Conservation (phyloP, 2,888 invertebrate genomes). For the Ashinkailepas kermadecensis region DNA sequence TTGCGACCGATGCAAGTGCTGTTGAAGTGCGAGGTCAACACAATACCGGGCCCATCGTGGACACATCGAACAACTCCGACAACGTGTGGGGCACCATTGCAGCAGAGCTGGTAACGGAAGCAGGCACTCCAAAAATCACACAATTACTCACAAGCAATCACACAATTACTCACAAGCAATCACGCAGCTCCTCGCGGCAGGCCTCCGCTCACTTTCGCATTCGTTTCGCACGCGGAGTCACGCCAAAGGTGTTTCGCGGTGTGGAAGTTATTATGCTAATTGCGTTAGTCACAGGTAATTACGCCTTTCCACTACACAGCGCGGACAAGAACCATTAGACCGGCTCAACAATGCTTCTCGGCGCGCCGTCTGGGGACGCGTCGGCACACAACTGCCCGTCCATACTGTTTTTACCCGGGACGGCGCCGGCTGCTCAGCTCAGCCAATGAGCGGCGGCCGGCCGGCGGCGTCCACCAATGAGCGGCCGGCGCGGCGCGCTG, state of each 20-base stretch:
- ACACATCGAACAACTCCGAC: no score
- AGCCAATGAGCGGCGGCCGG: neutral
- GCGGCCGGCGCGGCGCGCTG: neutral
- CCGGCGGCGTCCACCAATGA: neutral
- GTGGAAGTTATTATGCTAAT: constrained; percentile 20
- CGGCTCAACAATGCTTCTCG: neutral
- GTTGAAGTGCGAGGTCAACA: no score
- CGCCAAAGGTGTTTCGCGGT: neutral
- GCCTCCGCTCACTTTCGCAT: constrained; percentile 13
- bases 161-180: neutral
- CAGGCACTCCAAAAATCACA: no score
- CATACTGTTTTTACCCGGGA: constrained; percentile 11
- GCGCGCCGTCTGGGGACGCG: neutral
- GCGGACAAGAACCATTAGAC: constrained; percentile 13
- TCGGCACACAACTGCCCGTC: neutral
- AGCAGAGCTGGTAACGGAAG: no score
- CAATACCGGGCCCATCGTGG: no score
- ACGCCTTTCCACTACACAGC: constrained; percentile 18
- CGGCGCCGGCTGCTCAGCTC: neutral
- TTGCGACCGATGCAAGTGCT: no score
- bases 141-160: no score
- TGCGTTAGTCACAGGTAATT: constrained; percentile 20
- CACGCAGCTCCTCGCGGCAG: neutral
- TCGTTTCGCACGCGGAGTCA: neutral
- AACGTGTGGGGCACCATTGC: no score